Evolutionary conservation across 2,888 invertebrate species (phyloP).

Genomic region (Cephus pygmeus): DNA sequence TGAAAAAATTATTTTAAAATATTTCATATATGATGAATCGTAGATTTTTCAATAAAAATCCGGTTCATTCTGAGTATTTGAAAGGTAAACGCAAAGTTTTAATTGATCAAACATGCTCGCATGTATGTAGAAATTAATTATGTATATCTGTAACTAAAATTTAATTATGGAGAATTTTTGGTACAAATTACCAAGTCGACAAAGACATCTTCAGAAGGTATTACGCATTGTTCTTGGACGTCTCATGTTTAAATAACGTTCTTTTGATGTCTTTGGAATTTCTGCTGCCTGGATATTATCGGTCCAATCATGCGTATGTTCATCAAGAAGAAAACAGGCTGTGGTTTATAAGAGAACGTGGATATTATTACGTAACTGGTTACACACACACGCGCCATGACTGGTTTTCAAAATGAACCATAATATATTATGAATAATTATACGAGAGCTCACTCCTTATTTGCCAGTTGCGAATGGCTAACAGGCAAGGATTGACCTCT

Average conservation of each 20-base stretch:
- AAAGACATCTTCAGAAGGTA: too few species aligned
- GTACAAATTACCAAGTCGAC: too few species aligned
- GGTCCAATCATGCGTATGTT: neutral
- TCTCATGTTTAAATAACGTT: too few species aligned
- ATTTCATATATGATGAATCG: neutral
- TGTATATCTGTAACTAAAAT: neutral
- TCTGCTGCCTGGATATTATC: neutral
- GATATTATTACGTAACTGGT: neutral
- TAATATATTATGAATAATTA: conserved; percentile 39
- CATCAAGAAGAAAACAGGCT: neutral
- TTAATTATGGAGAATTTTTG: neutral
- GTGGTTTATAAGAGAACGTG: neutral
- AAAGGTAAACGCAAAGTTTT: neutral
- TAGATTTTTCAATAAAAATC: neutral
- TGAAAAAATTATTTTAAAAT: neutral
- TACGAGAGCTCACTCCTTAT: conserved; percentile 36
- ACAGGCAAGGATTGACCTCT: conserved; percentile 20
- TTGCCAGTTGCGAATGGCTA: conserved; percentile 32
- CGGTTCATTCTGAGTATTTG: neutral
- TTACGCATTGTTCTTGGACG: too few species aligned
- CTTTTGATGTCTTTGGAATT: too few species aligned
- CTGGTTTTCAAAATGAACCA: conserved; percentile 53
- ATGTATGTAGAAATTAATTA: neutral
- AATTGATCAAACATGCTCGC: neutral
- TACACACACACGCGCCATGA: conserved; percentile 25